A percentile compares a stretch with the other conserved stretches of the same genome.
These are phyloP conservation scores for Drosophila lacertosa DNA, from an alignment of 1,140 invertebrate species.

Conservation along the genomic window DNA sequence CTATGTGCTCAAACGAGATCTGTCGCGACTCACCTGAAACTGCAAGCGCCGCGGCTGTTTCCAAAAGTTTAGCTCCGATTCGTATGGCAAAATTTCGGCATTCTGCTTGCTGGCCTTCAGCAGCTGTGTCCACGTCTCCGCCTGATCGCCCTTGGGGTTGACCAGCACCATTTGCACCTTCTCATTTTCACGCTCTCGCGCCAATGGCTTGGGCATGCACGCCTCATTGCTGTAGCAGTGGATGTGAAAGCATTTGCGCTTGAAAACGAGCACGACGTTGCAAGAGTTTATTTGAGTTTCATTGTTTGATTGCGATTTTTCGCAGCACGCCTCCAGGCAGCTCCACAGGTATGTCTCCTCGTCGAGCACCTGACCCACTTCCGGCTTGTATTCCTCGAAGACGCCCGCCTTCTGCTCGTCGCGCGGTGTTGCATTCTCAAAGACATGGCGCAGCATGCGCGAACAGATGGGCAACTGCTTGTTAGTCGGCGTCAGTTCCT, in stretches of 20 bases:
- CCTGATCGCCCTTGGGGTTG: conserved; percentile 85
- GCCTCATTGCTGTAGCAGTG: conserved; percentile 88
- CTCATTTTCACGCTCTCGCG: conserved; percentile 84
- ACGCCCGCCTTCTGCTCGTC: conserved; percentile 69
- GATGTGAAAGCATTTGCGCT: conserved; percentile 90
- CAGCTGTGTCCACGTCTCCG: conserved; percentile 85
- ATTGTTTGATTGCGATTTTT: conserved; percentile 67
- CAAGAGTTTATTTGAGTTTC: conserved; percentile 85
- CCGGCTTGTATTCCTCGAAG: conserved; percentile 69
- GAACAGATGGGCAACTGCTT: conserved; percentile 44
- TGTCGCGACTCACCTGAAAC: conserved; percentile 42
- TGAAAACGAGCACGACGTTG: conserved; percentile 91
- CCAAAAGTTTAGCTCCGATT: conserved; percentile 73
- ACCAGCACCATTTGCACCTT: conserved; percentile 91
- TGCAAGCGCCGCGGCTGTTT: conserved; percentile 68
- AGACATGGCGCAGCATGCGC: conserved; percentile 76
- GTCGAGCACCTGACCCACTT: conserved; percentile 39
- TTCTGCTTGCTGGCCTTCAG: conserved; percentile 73
- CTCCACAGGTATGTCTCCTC: conserved; percentile 78
- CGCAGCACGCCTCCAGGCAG: conserved; percentile 91
- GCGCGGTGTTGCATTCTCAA: conserved; percentile 70
- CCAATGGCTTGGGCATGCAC: conserved; percentile 88
- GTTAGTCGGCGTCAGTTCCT: conserved; percentile 14
- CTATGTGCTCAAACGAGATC: neutral
- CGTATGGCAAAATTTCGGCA: conserved; percentile 55